Evolutionary conservation across 2,888 invertebrate species (phyloP).

Genomic region (Drosophila tanythrix): DNA sequence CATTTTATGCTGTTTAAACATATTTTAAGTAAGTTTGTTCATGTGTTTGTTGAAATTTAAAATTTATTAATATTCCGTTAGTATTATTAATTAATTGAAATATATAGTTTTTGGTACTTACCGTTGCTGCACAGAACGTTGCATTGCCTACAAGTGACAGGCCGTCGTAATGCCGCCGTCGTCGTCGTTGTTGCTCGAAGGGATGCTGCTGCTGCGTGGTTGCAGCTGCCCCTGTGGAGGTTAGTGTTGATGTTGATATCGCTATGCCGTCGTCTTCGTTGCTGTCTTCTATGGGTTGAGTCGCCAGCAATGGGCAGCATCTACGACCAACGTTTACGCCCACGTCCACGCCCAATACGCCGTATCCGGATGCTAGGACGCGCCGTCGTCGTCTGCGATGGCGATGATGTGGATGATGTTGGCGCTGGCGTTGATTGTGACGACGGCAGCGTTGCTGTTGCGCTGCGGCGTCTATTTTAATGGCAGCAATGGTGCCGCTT

Average conservation of each 20-base stretch:
- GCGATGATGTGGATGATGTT: slow-evolving; percentile 73
- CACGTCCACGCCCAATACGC: slow-evolving; percentile 20
- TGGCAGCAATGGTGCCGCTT: slow-evolving; percentile 82
- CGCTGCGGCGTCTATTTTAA: slow-evolving; percentile 81
- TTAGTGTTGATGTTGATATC: slow-evolving; percentile 43
- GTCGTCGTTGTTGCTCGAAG: slow-evolving; percentile 57
- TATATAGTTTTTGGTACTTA: slow-evolving; percentile 69
- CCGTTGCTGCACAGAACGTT: slow-evolving; percentile 85
- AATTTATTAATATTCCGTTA: neutral
- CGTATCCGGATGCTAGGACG: slow-evolving; percentile 19
- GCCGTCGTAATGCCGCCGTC: slow-evolving; percentile 77
- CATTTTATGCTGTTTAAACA: neutral
- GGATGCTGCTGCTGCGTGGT: slow-evolving; percentile 42
- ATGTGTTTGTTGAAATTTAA: neutral
- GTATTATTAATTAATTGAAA: neutral
- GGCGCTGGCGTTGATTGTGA: slow-evolving; percentile 79
- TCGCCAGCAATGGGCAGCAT: slow-evolving; percentile 58
- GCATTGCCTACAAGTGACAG: slow-evolving; percentile 85
- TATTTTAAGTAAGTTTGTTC: neutral
- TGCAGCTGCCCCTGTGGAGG: slow-evolving; percentile 41
- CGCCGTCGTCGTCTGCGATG: slow-evolving; percentile 75
- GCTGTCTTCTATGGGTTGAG: slow-evolving; percentile 38
- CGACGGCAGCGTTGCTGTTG: slow-evolving; percentile 81
- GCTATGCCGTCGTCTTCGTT: slow-evolving; percentile 43
- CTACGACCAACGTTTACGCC: slow-evolving; percentile 29